A percentile compares a stretch with the other conserved stretches of the same genome.
phyloP scores from a whole-genome alignment of 2,888 invertebrate species.

The Platynereis dumerilii region DNA sequence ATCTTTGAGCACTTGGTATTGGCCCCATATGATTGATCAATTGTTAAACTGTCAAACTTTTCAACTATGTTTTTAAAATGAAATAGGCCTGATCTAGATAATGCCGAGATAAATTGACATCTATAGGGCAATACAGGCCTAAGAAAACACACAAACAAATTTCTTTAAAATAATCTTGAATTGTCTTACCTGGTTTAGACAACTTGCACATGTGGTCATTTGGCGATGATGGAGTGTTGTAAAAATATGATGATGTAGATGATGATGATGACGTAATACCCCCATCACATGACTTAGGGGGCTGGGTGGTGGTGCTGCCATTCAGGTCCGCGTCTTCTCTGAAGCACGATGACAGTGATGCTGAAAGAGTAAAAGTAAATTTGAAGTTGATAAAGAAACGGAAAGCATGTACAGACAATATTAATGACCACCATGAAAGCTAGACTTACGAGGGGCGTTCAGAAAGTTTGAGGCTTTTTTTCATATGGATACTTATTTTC shows the following conservation, averaged over 20 bases:
- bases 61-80: too few species aligned
- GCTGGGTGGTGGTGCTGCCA: slow-evolving; percentile 10
- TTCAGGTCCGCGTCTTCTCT: slow-evolving; percentile 18
- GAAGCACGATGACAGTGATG: slow-evolving; percentile 20
- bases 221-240: slow-evolving; percentile 9
- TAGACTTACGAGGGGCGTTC: too few species aligned
- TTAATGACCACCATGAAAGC: too few species aligned
- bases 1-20: too few species aligned
- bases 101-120: too few species aligned
- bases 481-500: too few species aligned
- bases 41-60: too few species aligned
- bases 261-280: slow-evolving; percentile 17
- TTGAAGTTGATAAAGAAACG: not conserved
- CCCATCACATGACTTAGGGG: slow-evolving; percentile 10
- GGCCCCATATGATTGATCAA: too few species aligned
- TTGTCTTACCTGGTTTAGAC: slow-evolving; percentile 18
- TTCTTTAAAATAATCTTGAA: not conserved
- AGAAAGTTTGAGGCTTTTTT: too few species aligned
- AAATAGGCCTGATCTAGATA: too few species aligned
- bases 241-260: slow-evolving; percentile 7
- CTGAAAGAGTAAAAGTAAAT: slow-evolving; percentile 5
- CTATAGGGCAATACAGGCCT: too few species aligned
- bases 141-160: not conserved
- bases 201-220: slow-evolving; percentile 14
- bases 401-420: too few species aligned